Evolutionary conservation across 2,113 vertebrate species (phyloP).

Genomic region (Xiphias gladius): DNA sequence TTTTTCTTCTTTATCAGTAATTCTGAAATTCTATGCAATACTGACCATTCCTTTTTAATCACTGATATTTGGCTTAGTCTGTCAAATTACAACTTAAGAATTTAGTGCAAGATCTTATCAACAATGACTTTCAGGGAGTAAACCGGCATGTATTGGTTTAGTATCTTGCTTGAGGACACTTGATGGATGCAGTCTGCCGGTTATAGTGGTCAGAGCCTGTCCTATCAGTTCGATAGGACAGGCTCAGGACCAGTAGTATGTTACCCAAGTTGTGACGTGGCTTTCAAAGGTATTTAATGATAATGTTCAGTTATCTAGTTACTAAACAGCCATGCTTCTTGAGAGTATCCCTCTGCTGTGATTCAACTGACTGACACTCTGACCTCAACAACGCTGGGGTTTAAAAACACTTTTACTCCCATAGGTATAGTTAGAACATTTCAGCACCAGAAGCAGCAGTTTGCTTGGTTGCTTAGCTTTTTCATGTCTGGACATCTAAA

Average conservation of each 20-base stretch:
- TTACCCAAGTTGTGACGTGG: background rate
- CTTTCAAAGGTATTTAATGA: constrained; percentile 36
- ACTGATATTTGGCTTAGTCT: background rate
- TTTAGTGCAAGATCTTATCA: background rate
- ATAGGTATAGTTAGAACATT: constrained; percentile 23
- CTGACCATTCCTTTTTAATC: background rate
- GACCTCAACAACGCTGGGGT: constrained; percentile 17
- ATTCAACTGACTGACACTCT: constrained; percentile 51
- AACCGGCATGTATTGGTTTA: background rate
- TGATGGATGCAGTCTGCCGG: constrained; percentile 30
- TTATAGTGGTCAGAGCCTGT: background rate
- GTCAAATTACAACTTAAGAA: background rate
- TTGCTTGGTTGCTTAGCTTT: background rate
- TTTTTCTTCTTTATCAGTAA: background rate
- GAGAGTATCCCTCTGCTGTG: constrained; percentile 43
- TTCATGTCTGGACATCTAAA: constrained; percentile 21
- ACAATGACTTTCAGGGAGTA: background rate
- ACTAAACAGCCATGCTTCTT: constrained; percentile 7
- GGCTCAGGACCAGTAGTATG: background rate
- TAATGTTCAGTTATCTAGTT: constrained; percentile 36
- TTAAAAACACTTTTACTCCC: constrained; percentile 31
- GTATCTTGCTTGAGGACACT: background rate
- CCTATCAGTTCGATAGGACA: constrained; percentile 32
- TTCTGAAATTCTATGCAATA: background rate
- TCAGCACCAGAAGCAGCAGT: constrained; percentile 20